phyloP scores from a whole-genome alignment of 2,113 vertebrate genomes.

The Eira barbara region DNA sequence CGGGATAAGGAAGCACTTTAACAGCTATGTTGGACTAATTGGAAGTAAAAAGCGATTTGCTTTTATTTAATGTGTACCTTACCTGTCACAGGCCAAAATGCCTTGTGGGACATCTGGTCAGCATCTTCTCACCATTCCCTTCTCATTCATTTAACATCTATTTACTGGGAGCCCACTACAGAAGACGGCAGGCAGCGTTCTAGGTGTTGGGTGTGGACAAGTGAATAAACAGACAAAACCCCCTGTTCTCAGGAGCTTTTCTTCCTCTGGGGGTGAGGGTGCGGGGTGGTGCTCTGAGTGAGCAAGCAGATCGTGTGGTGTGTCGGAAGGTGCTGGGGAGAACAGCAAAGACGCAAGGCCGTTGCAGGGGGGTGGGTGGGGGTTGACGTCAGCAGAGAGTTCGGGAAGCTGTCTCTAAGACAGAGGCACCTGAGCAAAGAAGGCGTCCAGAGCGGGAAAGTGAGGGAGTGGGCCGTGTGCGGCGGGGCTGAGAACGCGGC shows the following conservation, averaged over 20 bases:
- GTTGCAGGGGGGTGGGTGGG: neutral
- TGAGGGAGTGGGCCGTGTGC: neutral
- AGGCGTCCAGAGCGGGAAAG: neutral
- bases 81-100: neutral
- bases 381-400: neutral
- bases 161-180: neutral
- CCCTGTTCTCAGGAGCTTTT: neutral
- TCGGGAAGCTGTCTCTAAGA: neutral
- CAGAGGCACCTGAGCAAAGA: neutral
- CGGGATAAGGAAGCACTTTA: neutral
- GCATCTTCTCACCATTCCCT: neutral
- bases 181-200: neutral
- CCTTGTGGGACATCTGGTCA: neutral
- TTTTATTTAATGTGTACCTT: neutral
- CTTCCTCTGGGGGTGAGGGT: neutral
- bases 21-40: neutral
- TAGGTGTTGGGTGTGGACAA: neutral
- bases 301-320: accelerated
- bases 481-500: neutral
- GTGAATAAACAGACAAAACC: neutral
- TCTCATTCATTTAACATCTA: neutral
- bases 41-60: neutral
- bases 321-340: neutral
- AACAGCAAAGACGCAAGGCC: accelerated
- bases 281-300: neutral